A percentile compares a stretch with the other conserved stretches of the same genome.
Conservation (phyloP, 1,140 invertebrate genomes). For the Drosophila orosa region DNA sequence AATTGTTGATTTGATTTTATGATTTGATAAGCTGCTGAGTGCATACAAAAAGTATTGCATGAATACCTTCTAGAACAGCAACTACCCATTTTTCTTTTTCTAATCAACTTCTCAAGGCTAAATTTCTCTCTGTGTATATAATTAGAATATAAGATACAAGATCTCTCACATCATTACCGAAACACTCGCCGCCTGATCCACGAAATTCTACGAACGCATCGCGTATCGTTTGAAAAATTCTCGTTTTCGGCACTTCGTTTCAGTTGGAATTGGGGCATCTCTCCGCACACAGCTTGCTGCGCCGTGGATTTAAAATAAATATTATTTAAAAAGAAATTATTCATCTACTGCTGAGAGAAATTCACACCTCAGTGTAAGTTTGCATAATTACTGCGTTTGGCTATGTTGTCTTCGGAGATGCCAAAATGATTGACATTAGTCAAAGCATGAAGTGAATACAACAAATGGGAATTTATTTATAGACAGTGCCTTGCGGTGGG, state of each 20-base stretch:
- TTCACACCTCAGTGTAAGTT: conserved; percentile 52
- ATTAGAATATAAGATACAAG: conserved; percentile 8
- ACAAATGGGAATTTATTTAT: conserved; percentile 62
- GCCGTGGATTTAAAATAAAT: conserved; percentile 7
- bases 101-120: fast-evolving
- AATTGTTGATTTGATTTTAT: too few species aligned
- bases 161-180: conserved; percentile 32
- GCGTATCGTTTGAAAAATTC: conserved; percentile 71
- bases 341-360: conserved; percentile 1
- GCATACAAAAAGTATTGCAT: too few species aligned
- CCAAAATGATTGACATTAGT: conserved; percentile 69
- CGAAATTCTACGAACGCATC: conserved; percentile 30
- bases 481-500: conserved; percentile 49
- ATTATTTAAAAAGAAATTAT: conserved; percentile 4
- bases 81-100: too few species aligned
- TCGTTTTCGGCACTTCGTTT: conserved; percentile 59
- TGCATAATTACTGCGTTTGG: conserved; percentile 56
- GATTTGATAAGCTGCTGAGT: background rate
- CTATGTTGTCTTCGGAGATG: conserved; percentile 21
- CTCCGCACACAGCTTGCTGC: conserved; percentile 30
- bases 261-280: conserved; percentile 66
- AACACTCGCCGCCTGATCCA: conserved; percentile 56
- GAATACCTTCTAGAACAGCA: background rate
- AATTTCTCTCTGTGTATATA: conserved; percentile 2
- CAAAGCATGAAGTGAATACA: conserved; percentile 44